phyloP scores from a whole-genome alignment of 2,888 invertebrate species.

The Aphidius colemani region DNA sequence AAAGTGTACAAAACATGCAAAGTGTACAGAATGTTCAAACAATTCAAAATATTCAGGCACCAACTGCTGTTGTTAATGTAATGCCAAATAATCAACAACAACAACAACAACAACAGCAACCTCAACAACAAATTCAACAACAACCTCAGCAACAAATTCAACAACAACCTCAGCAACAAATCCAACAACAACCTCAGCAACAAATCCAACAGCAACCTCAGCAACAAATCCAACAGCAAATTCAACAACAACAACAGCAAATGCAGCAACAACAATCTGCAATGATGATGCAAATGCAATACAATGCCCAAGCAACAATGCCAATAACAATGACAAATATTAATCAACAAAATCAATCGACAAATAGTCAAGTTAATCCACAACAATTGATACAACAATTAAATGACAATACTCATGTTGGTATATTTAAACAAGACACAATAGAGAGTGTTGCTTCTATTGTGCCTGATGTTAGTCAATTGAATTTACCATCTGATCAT shows the following conservation, averaged over 20 bases:
- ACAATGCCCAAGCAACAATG: constrained; percentile 1
- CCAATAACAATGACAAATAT: too few species aligned
- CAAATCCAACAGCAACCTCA: constrained; percentile 28
- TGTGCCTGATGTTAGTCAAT: constrained; percentile 19
- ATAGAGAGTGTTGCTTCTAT: constrained; percentile 2
- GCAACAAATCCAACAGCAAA: constrained; percentile 32
- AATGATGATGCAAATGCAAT: constrained; percentile 35
- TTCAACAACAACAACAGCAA: constrained; percentile 20
- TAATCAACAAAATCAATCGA: too few species aligned
- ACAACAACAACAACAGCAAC: constrained; percentile 24
- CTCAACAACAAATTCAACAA: constrained; percentile 31
- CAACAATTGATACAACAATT: neutral
- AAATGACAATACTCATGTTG: too few species aligned
- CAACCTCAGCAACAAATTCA: constrained; percentile 26
- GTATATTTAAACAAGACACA: neutral
- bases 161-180: constrained; percentile 24
- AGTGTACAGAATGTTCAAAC: constrained; percentile 26
- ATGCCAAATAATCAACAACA: constrained; percentile 19
- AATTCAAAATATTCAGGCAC: constrained; percentile 25
- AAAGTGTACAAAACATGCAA: constrained; percentile 41
- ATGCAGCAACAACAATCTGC: constrained; percentile 34
- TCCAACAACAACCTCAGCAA: constrained; percentile 28
- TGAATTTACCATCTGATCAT: constrained; percentile 10
- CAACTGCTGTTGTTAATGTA: constrained; percentile 19
- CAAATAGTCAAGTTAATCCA: constrained; percentile 7